Evolutionary conservation across 2,113 vertebrate genomes (phyloP).

Genomic region (Pavo muticus): DNA sequence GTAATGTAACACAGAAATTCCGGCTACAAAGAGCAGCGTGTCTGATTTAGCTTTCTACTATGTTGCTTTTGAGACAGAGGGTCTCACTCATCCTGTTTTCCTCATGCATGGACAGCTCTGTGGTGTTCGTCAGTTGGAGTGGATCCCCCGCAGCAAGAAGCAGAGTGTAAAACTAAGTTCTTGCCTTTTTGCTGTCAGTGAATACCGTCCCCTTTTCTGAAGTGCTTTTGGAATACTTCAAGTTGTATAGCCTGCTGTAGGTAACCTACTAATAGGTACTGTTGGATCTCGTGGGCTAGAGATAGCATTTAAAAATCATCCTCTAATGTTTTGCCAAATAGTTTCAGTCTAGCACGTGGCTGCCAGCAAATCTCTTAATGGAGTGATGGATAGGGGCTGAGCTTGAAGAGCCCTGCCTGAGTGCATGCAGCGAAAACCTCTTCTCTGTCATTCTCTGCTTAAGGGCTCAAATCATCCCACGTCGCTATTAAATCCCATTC

Average conservation of each 20-base stretch:
- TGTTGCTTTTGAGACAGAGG: neutral
- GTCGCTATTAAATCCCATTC: conserved; percentile 42
- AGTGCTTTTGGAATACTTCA: neutral
- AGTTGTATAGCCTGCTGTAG: neutral
- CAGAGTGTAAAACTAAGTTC: neutral
- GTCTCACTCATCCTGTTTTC: neutral
- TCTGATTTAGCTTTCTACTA: neutral
- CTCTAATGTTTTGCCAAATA: neutral
- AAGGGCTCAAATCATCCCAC: neutral
- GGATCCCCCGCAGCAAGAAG: neutral
- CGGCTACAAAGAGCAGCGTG: accelerated
- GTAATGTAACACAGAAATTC: neutral
- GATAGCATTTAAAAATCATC: neutral
- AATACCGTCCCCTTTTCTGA: neutral
- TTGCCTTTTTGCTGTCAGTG: neutral
- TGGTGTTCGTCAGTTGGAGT: accelerated
- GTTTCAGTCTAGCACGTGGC: accelerated
- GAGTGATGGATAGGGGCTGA: neutral
- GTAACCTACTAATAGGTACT: neutral
- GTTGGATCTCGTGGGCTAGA: neutral
- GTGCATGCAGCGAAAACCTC: neutral
- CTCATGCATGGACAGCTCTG: accelerated
- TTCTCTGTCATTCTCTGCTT: neutral
- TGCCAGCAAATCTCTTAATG: neutral
- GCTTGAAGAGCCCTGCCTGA: neutral